Conservation (phyloP, 1,140 invertebrate species). For the Drosophila biarmipes region DNA sequence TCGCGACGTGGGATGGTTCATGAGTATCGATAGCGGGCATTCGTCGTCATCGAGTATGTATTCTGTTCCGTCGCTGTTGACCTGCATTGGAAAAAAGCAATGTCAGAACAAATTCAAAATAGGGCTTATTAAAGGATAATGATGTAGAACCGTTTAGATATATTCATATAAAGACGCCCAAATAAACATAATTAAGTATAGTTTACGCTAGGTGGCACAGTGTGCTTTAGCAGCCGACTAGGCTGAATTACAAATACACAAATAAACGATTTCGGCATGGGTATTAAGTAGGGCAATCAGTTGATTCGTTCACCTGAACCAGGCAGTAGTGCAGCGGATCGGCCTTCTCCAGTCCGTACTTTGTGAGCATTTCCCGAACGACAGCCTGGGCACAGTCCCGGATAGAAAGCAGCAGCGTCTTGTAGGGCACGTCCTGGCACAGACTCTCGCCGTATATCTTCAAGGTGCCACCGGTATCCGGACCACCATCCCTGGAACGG, state of each 20-base stretch:
- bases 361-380: slow-evolving; percentile 97
- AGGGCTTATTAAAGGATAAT: neutral
- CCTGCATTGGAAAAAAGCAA: slow-evolving; percentile 84
- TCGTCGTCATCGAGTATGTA: slow-evolving; percentile 98
- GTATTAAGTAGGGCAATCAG: too few species aligned
- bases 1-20: slow-evolving; percentile 93
- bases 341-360: slow-evolving; percentile 96
- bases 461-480: slow-evolving; percentile 96
- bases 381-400: slow-evolving; percentile 96
- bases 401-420: slow-evolving; percentile 97
- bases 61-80: slow-evolving; percentile 91
- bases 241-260: too few species aligned
- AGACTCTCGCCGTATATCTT: slow-evolving; percentile 99
- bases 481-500: slow-evolving; percentile 95
- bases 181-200: neutral
- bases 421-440: slow-evolving; percentile 98
- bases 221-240: too few species aligned
- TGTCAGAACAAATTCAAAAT: neutral
- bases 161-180: neutral
- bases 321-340: slow-evolving; percentile 97
- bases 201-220: too few species aligned
- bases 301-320: slow-evolving; percentile 97
- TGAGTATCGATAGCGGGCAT: slow-evolving; percentile 97
- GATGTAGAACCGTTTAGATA: neutral
- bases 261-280: neutral